Conservation (phyloP, 1,140 invertebrate genomes). For the Drosophila carrolli region DNA sequence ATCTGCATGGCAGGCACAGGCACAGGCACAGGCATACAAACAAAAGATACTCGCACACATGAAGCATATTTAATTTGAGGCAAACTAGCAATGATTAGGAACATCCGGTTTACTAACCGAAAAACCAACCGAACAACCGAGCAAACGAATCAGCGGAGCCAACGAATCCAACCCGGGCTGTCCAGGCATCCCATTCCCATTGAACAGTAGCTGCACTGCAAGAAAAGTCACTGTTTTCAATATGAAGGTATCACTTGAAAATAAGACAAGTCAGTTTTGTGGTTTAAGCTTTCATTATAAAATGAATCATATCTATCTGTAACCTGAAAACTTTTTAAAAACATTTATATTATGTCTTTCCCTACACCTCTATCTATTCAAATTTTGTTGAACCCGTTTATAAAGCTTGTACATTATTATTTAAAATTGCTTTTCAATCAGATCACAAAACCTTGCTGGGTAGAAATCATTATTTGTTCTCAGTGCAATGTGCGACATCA, state of each 20-base stretch:
- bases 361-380: too few species aligned
- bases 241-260: too few species aligned
- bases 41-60: conserved; percentile 69
- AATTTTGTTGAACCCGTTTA: too few species aligned
- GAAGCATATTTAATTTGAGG: conserved; percentile 84
- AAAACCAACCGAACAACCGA: conserved; percentile 67
- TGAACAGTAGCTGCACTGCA: conserved; percentile 65
- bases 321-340: too few species aligned
- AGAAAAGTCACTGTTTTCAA: not conserved
- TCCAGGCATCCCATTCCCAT: conserved; percentile 51
- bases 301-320: too few species aligned
- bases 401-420: too few species aligned
- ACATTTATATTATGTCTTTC: too few species aligned
- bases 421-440: too few species aligned
- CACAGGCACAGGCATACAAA: conserved; percentile 54
- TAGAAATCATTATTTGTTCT: not conserved
- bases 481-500: conserved; percentile 39
- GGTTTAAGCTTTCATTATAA: too few species aligned
- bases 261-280: too few species aligned
- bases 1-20: conserved; percentile 42
- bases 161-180: conserved; percentile 33
- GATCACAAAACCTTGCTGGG: too few species aligned
- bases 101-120: conserved; percentile 85
- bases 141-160: conserved; percentile 48
- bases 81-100: conserved; percentile 85